These are phyloP conservation scores for Drosophila punjabiensis DNA, from an alignment of 1,140 invertebrate genomes.

Conservation along the genomic window DNA sequence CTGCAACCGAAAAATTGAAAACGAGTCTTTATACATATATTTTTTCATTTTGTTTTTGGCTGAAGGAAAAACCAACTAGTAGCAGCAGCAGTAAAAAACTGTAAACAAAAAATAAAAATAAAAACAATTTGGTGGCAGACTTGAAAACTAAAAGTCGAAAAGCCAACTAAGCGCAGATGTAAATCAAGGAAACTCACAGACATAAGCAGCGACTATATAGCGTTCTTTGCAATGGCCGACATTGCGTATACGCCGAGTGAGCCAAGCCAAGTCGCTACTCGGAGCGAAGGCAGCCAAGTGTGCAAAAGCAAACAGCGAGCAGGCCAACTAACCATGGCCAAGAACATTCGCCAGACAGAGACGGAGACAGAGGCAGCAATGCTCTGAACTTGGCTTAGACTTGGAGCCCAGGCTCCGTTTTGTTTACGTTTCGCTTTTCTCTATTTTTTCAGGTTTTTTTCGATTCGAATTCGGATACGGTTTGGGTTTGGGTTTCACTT, in stretches of 20 bases:
- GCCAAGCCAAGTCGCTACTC: conserved; percentile 33
- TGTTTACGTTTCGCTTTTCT: conserved; percentile 51
- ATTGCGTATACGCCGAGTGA: conserved; percentile 76
- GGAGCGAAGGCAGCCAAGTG: conserved; percentile 70
- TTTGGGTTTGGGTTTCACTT: conserved; percentile 53
- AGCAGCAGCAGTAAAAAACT: conserved; percentile 3
- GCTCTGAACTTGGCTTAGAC: conserved; percentile 73
- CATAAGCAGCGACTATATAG: conserved; percentile 21
- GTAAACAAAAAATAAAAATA: conserved; percentile 24
- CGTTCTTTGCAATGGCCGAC: conserved; percentile 73
- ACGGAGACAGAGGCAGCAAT: conserved; percentile 19
- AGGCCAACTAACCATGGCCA: conserved; percentile 66
- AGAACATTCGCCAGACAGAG: conserved; percentile 64
- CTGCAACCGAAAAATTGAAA: conserved; percentile 57
- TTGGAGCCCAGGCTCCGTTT: conserved; percentile 34
- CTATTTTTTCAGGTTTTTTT: conserved; percentile 43
- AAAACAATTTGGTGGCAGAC: conserved; percentile 54
- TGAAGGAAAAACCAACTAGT: conserved; percentile 53
- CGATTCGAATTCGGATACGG: conserved; percentile 18
- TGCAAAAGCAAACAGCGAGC: conserved; percentile 56
- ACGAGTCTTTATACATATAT: conserved; percentile 60
- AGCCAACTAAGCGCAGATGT: conserved; percentile 61
- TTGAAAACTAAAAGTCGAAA: conserved; percentile 50
- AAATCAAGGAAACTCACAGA: conserved; percentile 77
- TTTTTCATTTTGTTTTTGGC: conserved; percentile 24